phyloP scores from a whole-genome alignment of 1,140 invertebrate species.

The Dinoponera quadriceps region DNA sequence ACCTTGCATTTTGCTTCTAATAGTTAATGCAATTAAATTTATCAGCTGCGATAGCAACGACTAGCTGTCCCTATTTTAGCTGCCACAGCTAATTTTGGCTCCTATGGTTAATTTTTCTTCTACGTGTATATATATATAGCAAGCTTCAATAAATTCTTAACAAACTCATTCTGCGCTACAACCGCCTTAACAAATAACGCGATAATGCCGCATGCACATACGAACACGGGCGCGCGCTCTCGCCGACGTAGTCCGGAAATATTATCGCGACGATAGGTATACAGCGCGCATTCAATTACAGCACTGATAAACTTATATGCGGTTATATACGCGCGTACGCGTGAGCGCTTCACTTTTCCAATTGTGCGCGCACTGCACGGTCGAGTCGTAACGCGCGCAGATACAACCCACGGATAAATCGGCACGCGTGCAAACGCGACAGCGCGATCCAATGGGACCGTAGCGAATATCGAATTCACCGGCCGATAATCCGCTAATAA shows the following conservation, averaged over 20 bases:
- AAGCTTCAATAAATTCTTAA: too few relatives aligned
- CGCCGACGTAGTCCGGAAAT: not conserved
- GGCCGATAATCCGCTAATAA: constrained; percentile 72
- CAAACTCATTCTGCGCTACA: too few relatives aligned
- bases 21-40: too few relatives aligned
- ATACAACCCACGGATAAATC: constrained; percentile 6
- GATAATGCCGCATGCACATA: too few relatives aligned
- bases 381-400: not conserved
- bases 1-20: too few relatives aligned
- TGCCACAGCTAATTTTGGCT: too few relatives aligned
- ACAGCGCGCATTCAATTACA: not conserved
- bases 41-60: too few relatives aligned
- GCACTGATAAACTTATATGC: constrained; percentile 1
- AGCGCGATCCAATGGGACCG: constrained; percentile 5
- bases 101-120: too few relatives aligned
- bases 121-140: too few relatives aligned
- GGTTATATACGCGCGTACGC: not conserved
- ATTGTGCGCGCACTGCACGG: not conserved
- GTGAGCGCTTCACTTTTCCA: not conserved
- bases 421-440: not conserved
- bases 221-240: too few relatives aligned
- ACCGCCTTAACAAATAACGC: not conserved
- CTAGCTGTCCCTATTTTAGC: too few relatives aligned
- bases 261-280: not conserved
- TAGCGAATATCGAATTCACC: constrained; percentile 58